A percentile compares a stretch with the other conserved stretches of the same genome.
Evolutionary conservation across 1,140 invertebrate genomes (phyloP).

Genomic region (Mylabris phalerata): DNA sequence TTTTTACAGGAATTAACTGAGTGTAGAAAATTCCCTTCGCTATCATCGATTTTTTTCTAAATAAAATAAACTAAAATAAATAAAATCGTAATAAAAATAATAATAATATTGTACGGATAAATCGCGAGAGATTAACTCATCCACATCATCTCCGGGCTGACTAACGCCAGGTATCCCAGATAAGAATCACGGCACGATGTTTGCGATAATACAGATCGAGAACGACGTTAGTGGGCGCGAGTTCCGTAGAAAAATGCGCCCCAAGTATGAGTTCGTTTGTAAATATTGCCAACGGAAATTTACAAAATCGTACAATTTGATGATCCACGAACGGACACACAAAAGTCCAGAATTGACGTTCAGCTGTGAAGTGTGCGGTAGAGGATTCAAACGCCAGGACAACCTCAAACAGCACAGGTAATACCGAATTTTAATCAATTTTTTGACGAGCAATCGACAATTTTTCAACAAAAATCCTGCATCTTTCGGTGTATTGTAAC

Average conservation of each 20-base stretch:
- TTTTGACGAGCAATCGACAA: too few species aligned
- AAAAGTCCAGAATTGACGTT: constrained; percentile 95
- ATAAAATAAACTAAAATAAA: too few species aligned
- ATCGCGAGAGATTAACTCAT: constrained; percentile 9
- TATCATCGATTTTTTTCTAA: too few species aligned
- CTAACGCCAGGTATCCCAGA: constrained; percentile 15
- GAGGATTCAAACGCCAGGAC: constrained; percentile 96
- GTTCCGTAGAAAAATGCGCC: constrained; percentile 87
- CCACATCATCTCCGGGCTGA: constrained; percentile 3
- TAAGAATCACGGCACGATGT: constrained; percentile 54
- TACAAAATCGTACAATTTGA: constrained; percentile 98
- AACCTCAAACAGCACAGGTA: constrained; percentile 93
- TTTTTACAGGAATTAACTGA: too few species aligned
- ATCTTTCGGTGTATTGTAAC: too few species aligned
- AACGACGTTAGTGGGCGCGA: constrained; percentile 83
- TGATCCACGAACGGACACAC: constrained; percentile 98
- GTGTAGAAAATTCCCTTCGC: too few species aligned
- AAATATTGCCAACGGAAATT: constrained; percentile 97
- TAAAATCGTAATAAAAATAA: not conserved
- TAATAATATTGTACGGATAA: constrained; percentile 1
- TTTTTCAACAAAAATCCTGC: too few species aligned
- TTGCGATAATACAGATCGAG: constrained; percentile 82
- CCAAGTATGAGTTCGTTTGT: constrained; percentile 97
- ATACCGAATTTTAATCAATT: not conserved
- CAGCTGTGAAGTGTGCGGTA: constrained; percentile 97